Base-by-base conservation (phyloP, 37 sponge, comb jelly and placozoan genomes). In the Cliona cf. orientalis region DNA sequence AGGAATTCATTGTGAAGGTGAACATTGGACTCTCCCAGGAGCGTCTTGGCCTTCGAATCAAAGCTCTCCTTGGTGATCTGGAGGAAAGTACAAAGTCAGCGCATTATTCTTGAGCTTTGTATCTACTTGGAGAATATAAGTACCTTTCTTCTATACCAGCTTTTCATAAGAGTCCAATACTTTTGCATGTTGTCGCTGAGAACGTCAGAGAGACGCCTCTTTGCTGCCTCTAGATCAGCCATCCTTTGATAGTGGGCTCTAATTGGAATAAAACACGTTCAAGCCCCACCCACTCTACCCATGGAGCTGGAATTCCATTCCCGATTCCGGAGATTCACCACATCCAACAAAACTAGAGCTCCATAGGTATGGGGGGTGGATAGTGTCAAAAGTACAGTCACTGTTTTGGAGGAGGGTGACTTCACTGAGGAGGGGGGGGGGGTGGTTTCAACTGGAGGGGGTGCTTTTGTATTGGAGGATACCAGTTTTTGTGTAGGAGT, bases 1-100 rank as follows among this genome's bases (percentile, higher is more conserved):
- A 95, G 55, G 59, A 95, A 95, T 43, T 95, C 90, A 66, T 95
- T 95, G 79, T 95, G 96, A 25, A 95, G 85, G 28, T 79, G 86
- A 36, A 95, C 46, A 62, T 89, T 89, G 11, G 63, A 57, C 26
- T 78, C 87, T 0, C 92, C 96, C 46, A 95, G 58, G 5, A 95
- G 72, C 39, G 40, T 41, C 44, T 78, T 74, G 32, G 96, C 96
- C 37, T 81, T 75, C 2, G 85, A 42, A 61, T 91, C 92, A 80
- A 91, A 91, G 3, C 91, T 90, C 17, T 95, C 96, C 58, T 91
- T 95, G 42, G 79, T 70, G 17, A 95, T 89, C 92, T 94, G 75
- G 17, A n/a, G 31, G 66, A 23, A 36, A 28, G 39, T 21, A 31
- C 1, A 62, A 32, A 14, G 21, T 62, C 45, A 41, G n/a, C 11